phyloP scores from a whole-genome alignment of 2,888 invertebrate species.

The Bellardia bayeri region DNA sequence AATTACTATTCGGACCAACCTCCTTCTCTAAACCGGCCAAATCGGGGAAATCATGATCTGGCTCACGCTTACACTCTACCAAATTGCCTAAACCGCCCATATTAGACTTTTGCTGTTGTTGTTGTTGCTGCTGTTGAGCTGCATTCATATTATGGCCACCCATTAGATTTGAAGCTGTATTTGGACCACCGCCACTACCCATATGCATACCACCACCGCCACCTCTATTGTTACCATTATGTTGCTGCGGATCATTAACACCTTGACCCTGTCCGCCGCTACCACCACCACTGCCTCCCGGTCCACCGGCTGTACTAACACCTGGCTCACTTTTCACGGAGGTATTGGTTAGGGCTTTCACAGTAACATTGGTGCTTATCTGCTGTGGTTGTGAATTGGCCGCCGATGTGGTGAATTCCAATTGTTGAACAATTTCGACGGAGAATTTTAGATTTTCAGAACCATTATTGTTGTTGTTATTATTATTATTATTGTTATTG shows the following conservation, averaged over 20 bases:
- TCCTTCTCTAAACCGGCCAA: conserved; percentile 94
- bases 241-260: conserved; percentile 77
- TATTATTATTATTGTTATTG: conserved; percentile 80
- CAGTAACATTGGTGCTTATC: conserved; percentile 96
- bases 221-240: conserved; percentile 78
- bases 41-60: conserved; percentile 94
- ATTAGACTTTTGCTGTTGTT: conserved; percentile 74
- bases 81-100: conserved; percentile 86
- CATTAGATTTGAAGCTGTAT: conserved; percentile 79
- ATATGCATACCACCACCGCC: conserved; percentile 77
- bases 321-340: conserved; percentile 84
- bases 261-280: conserved; percentile 75
- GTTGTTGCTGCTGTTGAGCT: conserved; percentile 73
- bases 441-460: conserved; percentile 90
- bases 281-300: conserved; percentile 64
- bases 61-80: conserved; percentile 93
- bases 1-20: conserved; percentile 89
- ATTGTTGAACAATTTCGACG: conserved; percentile 95
- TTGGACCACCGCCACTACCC: conserved; percentile 77
- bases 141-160: conserved; percentile 84
- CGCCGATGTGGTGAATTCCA: conserved; percentile 94
- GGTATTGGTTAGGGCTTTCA: conserved; percentile 91
- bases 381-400: conserved; percentile 95
- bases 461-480: conserved; percentile 78
- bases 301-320: conserved; percentile 78